A percentile compares a stretch with the other conserved stretches of the same genome.
phyloP scores from a whole-genome alignment of 2,113 vertebrate species.

The Suncus etruscus region DNA sequence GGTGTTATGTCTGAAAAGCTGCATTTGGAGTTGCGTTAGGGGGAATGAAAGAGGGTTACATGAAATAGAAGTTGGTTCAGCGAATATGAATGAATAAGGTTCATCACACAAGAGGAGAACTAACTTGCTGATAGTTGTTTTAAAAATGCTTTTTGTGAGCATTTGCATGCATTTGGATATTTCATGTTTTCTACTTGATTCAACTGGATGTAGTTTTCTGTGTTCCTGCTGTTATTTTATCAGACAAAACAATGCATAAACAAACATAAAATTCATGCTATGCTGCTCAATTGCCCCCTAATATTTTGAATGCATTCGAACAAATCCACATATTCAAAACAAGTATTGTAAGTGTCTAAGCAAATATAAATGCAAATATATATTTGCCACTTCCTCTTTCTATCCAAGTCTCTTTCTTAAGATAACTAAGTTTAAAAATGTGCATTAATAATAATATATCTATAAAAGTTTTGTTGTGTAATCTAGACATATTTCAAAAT shows the following conservation, averaged over 20 bases:
- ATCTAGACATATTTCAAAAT: background rate
- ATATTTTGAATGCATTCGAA: background rate
- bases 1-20: background rate
- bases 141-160: background rate
- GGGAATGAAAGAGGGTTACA: background rate
- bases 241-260: background rate
- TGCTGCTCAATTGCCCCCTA: slow-evolving; percentile 24
- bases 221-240: background rate
- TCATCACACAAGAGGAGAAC: no score
- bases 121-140: background rate
- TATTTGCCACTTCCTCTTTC: background rate
- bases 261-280: slow-evolving; percentile 2
- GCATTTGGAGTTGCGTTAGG: background rate
- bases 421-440: background rate
- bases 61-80: background rate
- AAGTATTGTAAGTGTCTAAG: background rate
- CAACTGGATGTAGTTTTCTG: background rate
- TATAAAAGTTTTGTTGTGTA: background rate
- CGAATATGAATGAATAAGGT: background rate
- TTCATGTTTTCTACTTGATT: background rate
- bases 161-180: background rate
- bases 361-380: background rate
- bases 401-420: background rate
- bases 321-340: slow-evolving; percentile 47
- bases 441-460: background rate